phyloP scores from a whole-genome alignment of 2,888 invertebrate genomes.

The Melieria picta region DNA sequence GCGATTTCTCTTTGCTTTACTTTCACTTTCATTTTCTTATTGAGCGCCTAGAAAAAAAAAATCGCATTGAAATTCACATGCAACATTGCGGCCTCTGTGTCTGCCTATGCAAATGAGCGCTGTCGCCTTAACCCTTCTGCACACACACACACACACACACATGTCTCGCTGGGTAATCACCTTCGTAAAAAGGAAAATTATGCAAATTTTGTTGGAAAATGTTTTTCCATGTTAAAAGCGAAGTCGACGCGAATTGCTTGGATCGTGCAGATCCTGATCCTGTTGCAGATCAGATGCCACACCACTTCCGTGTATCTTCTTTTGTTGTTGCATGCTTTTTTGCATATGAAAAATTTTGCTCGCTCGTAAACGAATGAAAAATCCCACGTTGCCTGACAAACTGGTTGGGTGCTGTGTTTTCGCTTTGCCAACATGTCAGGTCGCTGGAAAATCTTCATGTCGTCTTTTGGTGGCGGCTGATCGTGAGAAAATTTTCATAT shows the following conservation, averaged over 20 bases:
- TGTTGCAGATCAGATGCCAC: not conserved
- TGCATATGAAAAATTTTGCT: slow-evolving; percentile 26
- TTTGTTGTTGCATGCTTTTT: slow-evolving; percentile 12
- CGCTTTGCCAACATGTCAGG: slow-evolving; percentile 26
- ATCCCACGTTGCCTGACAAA: slow-evolving; percentile 11
- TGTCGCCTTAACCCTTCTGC: slow-evolving; percentile 22
- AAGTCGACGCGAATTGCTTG: not conserved
- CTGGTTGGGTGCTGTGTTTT: slow-evolving; percentile 24
- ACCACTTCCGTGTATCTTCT: slow-evolving; percentile 22
- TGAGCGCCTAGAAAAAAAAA: not conserved
- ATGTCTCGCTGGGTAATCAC: slow-evolving; percentile 12
- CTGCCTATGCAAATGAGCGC: slow-evolving; percentile 24
- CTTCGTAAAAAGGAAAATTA: slow-evolving; percentile 34
- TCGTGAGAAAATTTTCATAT: slow-evolving; percentile 40
- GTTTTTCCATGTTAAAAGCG: slow-evolving; percentile 18
- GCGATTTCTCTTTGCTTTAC: slow-evolving; percentile 8
- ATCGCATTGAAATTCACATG: slow-evolving; percentile 19
- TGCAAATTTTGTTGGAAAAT: slow-evolving; percentile 36
- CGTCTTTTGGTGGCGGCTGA: not conserved
- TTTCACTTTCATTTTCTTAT: slow-evolving; percentile 23
- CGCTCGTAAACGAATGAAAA: slow-evolving; percentile 29
- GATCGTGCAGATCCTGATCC: not conserved
- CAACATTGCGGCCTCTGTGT: slow-evolving; percentile 10
- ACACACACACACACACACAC: slow-evolving; percentile 10
- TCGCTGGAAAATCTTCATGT: slow-evolving; percentile 16